Percentiles rank a stretch among this genome's conserved stretches.
phyloP scores from a whole-genome alignment of 2,888 invertebrate genomes.

The Schrankia costaestrigalis region DNA sequence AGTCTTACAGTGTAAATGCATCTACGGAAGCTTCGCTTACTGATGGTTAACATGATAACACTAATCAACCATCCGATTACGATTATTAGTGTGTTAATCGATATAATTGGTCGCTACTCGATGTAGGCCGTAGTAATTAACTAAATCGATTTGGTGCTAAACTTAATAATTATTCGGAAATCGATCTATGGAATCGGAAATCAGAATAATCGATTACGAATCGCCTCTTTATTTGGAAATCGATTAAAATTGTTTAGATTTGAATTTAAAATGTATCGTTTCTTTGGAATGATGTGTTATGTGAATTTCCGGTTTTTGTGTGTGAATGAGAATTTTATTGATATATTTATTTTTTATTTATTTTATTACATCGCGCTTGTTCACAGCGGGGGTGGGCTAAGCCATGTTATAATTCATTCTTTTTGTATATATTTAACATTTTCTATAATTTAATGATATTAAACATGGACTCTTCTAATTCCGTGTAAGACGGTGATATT shows the following conservation, averaged over 20 bases:
- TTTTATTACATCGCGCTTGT: neutral
- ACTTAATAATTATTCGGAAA: constrained; percentile 12
- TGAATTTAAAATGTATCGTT: constrained; percentile 7
- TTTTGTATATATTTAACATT: too few species aligned
- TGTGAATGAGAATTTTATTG: constrained; percentile 5
- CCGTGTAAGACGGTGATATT: too few species aligned
- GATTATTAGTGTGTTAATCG: constrained; percentile 27
- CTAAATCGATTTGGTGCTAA: constrained; percentile 20
- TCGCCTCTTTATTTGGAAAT: constrained; percentile 12
- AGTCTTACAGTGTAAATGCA: neutral
- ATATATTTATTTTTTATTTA: neutral
- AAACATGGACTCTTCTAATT: too few species aligned
- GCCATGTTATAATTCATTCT: too few species aligned
- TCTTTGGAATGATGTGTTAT: constrained; percentile 4
- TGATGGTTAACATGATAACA: constrained; percentile 28
- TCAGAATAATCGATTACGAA: constrained; percentile 12
- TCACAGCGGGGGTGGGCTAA: too few species aligned
- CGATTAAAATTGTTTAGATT: constrained; percentile 13
- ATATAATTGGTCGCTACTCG: constrained; percentile 27
- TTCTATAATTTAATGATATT: too few species aligned
- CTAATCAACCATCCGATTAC: constrained; percentile 30
- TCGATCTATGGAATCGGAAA: constrained; percentile 10
- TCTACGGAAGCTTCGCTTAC: constrained; percentile 18
- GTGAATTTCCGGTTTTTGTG: constrained; percentile 10
- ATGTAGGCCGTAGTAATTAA: constrained; percentile 18